Conservation (phyloP, 2,888 invertebrate species). For the Morinoia aosen region DNA sequence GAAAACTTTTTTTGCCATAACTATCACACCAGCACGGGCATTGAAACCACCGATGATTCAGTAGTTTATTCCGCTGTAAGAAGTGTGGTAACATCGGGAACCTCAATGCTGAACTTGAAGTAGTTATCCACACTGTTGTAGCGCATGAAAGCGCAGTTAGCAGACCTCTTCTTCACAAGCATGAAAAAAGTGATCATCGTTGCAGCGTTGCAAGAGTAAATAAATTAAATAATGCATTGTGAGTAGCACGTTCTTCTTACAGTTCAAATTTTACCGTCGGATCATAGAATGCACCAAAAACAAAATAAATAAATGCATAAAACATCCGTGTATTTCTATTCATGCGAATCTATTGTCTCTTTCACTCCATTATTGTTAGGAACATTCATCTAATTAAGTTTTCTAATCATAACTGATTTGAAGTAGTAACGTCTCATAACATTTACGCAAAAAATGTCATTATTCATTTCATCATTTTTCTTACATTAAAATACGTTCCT, state of each 20-base stretch:
- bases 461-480: background rate
- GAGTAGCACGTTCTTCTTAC: background rate
- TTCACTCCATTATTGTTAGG: too few species aligned
- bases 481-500: background rate
- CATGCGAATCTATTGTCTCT: too few species aligned
- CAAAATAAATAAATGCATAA: background rate
- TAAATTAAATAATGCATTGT: background rate
- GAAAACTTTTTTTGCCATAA: too few species aligned
- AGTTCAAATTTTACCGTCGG: background rate
- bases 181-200: background rate
- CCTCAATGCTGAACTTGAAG: background rate
- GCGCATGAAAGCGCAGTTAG: background rate
- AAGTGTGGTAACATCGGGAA: background rate
- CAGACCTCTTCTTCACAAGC: background rate
- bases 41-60: too few species aligned
- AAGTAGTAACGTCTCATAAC: background rate
- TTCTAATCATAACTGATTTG: background rate
- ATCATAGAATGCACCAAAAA: background rate
- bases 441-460: background rate
- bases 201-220: too few species aligned
- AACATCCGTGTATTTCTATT: too few species aligned
- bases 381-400: background rate
- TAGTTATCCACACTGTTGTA: background rate
- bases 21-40: too few species aligned
- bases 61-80: too few species aligned